These are phyloP conservation scores for Sebastes matsubarae DNA, from an alignment of 2,797 vertebrate species.

Conservation along the genomic window DNA sequence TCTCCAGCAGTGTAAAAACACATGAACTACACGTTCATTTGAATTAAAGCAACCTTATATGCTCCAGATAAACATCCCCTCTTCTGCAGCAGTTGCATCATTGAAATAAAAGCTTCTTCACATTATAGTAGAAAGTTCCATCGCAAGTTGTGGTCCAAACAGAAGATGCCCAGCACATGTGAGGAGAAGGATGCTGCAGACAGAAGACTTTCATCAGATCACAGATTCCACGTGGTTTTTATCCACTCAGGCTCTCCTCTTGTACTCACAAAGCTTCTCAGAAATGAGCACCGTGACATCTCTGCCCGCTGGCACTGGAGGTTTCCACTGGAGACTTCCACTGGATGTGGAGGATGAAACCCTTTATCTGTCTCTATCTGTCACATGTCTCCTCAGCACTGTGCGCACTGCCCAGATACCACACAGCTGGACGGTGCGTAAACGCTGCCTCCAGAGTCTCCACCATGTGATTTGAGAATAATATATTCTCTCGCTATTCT, in stretches of 20 bases:
- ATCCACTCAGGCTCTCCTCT: fast-evolving
- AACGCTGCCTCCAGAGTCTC: neutral
- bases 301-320: neutral
- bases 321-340: no score
- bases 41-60: neutral
- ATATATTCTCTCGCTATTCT: neutral
- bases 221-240: neutral
- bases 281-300: neutral
- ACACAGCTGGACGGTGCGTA: neutral
- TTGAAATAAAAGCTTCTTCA: neutral
- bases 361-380: neutral
- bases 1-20: neutral
- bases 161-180: neutral
- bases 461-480: neutral
- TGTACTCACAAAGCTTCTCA: no score
- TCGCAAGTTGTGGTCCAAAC: neutral
- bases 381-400: neutral
- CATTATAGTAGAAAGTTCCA: conserved; percentile 28
- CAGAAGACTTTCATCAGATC: neutral
- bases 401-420: neutral
- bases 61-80: neutral
- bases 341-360: neutral
- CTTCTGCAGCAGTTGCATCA: neutral
- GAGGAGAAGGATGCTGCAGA: neutral
- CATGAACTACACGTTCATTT: neutral